Evolutionary conservation across 2,888 invertebrate species (phyloP).

Genomic region (Aquatica leii): DNA sequence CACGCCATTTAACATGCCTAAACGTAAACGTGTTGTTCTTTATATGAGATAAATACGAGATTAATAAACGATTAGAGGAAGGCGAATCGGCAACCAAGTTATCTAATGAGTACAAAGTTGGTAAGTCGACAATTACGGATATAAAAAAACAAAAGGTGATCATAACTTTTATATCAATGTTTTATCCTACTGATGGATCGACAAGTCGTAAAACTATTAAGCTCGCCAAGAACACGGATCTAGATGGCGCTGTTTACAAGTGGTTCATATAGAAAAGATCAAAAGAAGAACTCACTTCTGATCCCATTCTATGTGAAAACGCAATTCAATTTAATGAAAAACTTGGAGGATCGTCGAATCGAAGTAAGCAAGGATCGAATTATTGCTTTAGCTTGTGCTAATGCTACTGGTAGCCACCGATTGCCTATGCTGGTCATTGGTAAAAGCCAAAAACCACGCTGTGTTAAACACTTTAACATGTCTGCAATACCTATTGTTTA

Average conservation of each 20-base stretch:
- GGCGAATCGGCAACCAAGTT: slow-evolving; percentile 13
- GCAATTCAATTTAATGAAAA: slow-evolving; percentile 21
- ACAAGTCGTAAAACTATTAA: slow-evolving; percentile 25
- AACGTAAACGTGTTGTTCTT: not conserved
- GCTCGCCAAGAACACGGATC: slow-evolving; percentile 13
- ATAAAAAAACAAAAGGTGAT: slow-evolving; percentile 17
- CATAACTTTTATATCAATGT: not conserved
- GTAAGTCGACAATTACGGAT: slow-evolving; percentile 16
- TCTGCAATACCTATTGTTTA: not conserved
- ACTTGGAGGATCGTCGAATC: not conserved
- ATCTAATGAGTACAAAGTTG: slow-evolving; percentile 17
- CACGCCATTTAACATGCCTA: slow-evolving; percentile 5
- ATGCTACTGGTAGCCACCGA: not conserved
- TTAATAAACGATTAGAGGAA: slow-evolving; percentile 17
- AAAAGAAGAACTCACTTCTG: slow-evolving; percentile 30
- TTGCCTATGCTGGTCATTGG: not conserved
- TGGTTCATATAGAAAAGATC: slow-evolving; percentile 32
- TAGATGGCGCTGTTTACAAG: slow-evolving; percentile 25
- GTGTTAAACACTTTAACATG: not conserved
- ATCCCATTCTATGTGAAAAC: slow-evolving; percentile 34
- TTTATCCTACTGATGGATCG: slow-evolving; percentile 16
- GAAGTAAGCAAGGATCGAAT: not conserved
- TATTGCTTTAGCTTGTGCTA: no score
- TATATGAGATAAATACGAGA: slow-evolving; percentile 11
- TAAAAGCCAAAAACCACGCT: not conserved